Conservation (phyloP, 2,113 vertebrate species). For the Marmota flaviventris region DNA sequence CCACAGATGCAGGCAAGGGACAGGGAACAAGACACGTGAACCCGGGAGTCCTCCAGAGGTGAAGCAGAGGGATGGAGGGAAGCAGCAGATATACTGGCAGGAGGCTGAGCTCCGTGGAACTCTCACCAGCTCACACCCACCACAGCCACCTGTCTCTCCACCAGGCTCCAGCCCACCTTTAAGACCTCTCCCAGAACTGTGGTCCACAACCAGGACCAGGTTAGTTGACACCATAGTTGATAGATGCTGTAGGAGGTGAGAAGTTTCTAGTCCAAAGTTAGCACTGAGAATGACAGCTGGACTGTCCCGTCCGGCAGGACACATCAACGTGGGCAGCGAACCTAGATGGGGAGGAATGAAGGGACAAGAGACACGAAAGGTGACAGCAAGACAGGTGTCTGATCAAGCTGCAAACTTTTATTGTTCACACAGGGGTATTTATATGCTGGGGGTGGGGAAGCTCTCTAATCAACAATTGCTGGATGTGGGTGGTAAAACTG, state of each 20-base stretch:
- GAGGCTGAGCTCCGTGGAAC: background rate
- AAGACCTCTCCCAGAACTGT: background rate
- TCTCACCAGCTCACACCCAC: background rate
- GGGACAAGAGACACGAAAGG: no score
- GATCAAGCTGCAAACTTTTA: no score
- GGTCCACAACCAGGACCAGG: background rate
- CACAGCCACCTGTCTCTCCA: background rate
- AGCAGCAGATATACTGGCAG: background rate
- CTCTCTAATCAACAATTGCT: no score
- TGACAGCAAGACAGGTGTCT: no score
- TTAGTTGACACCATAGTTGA: background rate
- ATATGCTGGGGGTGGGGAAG: no score
- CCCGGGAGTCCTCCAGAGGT: no score
- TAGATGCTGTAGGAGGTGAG: background rate
- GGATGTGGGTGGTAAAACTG: no score
- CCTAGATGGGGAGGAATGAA: no score
- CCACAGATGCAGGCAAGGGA: background rate
- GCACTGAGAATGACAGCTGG: background rate
- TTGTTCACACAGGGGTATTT: no score
- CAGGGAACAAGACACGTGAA: background rate
- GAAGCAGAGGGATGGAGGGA: background rate
- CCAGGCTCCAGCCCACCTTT: background rate
- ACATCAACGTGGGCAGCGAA: no score
- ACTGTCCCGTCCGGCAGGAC: background rate
- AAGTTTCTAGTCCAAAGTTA: background rate